Evolutionary conservation across 2,797 vertebrate genomes (phyloP).

Genomic region (Pyrocephalus nanus): DNA sequence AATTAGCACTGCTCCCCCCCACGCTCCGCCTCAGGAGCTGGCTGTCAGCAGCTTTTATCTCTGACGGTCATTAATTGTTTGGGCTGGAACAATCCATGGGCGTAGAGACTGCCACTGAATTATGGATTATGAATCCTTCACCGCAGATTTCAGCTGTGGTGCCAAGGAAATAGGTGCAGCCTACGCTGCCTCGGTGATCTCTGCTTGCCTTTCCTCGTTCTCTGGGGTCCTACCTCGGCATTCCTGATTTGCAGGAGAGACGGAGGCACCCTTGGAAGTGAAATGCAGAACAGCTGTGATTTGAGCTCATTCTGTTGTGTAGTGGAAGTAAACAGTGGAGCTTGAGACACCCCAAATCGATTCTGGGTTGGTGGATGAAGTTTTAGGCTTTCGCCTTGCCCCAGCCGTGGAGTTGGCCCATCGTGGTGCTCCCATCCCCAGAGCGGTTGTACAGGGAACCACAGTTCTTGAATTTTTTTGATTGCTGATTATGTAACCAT

Average conservation of each 20-base stretch:
- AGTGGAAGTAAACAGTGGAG: not conserved
- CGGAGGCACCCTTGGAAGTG: not conserved
- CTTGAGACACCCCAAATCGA: not conserved
- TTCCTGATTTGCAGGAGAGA: not conserved
- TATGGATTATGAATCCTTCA: not conserved
- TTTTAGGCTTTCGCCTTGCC: not conserved
- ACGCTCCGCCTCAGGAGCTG: not conserved
- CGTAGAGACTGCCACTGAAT: not conserved
- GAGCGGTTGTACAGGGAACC: not conserved
- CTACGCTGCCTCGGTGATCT: rapidly evolving
- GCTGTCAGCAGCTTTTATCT: not conserved
- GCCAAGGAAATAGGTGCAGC: not conserved
- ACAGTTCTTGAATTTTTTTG: not conserved
- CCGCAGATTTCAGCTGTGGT: rapidly evolving
- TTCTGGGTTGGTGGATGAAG: not conserved
- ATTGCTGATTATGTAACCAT: not conserved
- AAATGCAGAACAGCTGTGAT: not conserved
- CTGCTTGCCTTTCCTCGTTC: not conserved
- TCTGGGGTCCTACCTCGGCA: rapidly evolving
- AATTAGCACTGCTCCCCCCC: not conserved
- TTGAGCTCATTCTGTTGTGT: not conserved
- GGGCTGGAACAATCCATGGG: not conserved
- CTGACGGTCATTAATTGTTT: not conserved
- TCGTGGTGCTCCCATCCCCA: not conserved
- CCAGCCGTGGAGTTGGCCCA: not conserved